phyloP scores from a whole-genome alignment of 92 coral and sea anemone species.

The Bergia puertoricense region DNA sequence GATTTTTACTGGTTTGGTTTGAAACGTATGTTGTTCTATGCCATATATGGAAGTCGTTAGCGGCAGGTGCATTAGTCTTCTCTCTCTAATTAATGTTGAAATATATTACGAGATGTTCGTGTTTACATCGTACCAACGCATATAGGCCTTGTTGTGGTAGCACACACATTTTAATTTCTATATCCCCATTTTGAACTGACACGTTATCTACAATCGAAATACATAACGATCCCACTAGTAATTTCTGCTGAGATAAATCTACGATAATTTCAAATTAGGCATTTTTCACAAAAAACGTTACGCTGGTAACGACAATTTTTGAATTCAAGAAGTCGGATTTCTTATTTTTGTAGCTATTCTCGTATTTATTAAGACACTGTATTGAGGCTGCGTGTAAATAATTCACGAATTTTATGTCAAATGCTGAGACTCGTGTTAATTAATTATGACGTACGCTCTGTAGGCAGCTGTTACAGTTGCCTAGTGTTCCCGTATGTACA shows the following conservation, averaged over 20 bases:
- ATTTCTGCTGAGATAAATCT: conserved; percentile 34
- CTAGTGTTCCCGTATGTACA: conserved; percentile 82
- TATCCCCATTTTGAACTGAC: conserved; percentile 28
- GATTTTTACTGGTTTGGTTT: not conserved
- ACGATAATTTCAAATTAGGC: conserved; percentile 11
- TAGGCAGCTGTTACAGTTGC: conserved; percentile 89
- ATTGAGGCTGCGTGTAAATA: conserved; percentile 84
- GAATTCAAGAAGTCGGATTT: conserved; percentile 19
- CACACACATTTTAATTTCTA: conserved; percentile 38
- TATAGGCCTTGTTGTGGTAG: conserved; percentile 27
- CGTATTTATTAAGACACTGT: conserved; percentile 69
- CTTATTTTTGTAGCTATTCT: not conserved
- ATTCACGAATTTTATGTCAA: conserved; percentile 87
- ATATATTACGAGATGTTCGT: conserved; percentile 30
- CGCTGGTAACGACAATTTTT: not conserved
- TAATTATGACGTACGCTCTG: conserved; percentile 82
- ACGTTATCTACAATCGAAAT: conserved; percentile 42
- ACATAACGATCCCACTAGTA: conserved; percentile 33
- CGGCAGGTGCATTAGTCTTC: conserved; percentile 19
- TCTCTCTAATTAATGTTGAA: conserved; percentile 46
- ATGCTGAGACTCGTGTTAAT: conserved; percentile 88
- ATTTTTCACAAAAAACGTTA: not conserved
- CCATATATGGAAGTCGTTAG: conserved; percentile 26
- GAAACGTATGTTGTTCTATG: not conserved
- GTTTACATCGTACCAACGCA: conserved; percentile 14